These are phyloP conservation scores for Anniella stebbinsi DNA, from an alignment of 2,797 vertebrate genomes.

Conservation along the genomic window DNA sequence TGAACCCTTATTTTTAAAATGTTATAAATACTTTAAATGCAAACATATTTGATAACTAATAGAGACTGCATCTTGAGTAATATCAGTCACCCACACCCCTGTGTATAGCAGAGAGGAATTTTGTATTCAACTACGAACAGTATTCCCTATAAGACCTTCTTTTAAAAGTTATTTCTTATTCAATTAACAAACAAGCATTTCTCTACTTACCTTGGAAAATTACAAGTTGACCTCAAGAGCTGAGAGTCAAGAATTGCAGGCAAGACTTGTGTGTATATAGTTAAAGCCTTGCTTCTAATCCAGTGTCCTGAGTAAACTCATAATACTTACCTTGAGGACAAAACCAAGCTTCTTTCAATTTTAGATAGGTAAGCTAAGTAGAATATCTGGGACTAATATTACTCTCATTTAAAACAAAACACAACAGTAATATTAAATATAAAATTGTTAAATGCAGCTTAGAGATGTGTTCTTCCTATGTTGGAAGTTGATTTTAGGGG, in stretches of 20 bases:
- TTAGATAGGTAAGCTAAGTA: conserved; percentile 30
- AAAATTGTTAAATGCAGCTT: background rate
- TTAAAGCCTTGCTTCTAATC: conserved; percentile 35
- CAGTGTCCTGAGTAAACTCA: conserved; percentile 26
- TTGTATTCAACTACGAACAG: background rate
- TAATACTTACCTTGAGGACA: background rate
- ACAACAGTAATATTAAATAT: conserved; percentile 4
- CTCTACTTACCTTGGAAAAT: conserved; percentile 59
- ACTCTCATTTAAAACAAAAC: background rate
- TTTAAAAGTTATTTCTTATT: background rate
- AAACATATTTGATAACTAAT: background rate
- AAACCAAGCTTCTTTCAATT: conserved; percentile 5
- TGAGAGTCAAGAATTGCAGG: conserved; percentile 39
- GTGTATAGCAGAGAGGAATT: background rate
- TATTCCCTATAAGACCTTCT: background rate
- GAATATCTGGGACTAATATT: conserved; percentile 12
- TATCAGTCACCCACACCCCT: background rate
- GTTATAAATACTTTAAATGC: background rate
- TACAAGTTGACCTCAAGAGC: conserved; percentile 55
- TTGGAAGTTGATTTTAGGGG: background rate
- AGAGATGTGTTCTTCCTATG: background rate
- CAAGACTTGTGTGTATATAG: conserved; percentile 11
- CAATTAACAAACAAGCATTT: conserved; percentile 45
- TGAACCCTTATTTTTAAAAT: background rate
- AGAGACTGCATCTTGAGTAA: background rate